A percentile compares a stretch with the other conserved stretches of the same genome.
phyloP scores from a whole-genome alignment of 2,888 invertebrate genomes.

The Isoperla grammatica region DNA sequence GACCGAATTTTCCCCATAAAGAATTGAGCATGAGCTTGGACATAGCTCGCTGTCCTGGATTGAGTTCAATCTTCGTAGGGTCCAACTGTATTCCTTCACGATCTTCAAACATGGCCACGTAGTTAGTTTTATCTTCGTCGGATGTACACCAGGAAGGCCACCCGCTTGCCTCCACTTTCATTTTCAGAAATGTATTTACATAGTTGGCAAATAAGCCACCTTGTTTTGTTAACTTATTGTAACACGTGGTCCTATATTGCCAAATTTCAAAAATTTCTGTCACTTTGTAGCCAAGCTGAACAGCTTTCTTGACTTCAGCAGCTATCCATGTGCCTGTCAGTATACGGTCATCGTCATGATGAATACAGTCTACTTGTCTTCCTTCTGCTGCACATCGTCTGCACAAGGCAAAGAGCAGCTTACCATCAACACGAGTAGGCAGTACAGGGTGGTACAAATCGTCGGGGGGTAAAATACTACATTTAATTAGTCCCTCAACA shows the following conservation, averaged over 20 bases:
- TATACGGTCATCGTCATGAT: conserved; percentile 34
- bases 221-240: conserved; percentile 26
- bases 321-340: conserved; percentile 39
- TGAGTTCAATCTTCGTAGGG: conserved; percentile 20
- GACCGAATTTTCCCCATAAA: conserved; percentile 31
- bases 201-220: conserved; percentile 39
- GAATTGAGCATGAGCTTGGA: conserved; percentile 33
- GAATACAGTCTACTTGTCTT: conserved; percentile 35
- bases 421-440: conserved; percentile 34
- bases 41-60: conserved; percentile 28
- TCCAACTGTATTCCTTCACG: conserved; percentile 25
- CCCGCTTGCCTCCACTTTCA: conserved; percentile 35
- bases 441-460: conserved; percentile 37
- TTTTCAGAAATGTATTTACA: conserved; percentile 37
- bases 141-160: conserved; percentile 33
- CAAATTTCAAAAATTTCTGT: conserved; percentile 38
- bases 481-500: background rate
- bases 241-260: conserved; percentile 36
- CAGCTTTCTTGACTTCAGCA: conserved; percentile 38
- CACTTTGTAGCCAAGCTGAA: conserved; percentile 37
- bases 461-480: background rate
- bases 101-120: conserved; percentile 26
- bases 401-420: conserved; percentile 40
- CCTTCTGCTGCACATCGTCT: conserved; percentile 36
- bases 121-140: conserved; percentile 24